A percentile compares a stretch with the other conserved stretches of the same genome.
These are phyloP conservation scores for Theristus sp. DNA, from an alignment of 2,888 invertebrate genomes.

Conservation along the genomic window DNA sequence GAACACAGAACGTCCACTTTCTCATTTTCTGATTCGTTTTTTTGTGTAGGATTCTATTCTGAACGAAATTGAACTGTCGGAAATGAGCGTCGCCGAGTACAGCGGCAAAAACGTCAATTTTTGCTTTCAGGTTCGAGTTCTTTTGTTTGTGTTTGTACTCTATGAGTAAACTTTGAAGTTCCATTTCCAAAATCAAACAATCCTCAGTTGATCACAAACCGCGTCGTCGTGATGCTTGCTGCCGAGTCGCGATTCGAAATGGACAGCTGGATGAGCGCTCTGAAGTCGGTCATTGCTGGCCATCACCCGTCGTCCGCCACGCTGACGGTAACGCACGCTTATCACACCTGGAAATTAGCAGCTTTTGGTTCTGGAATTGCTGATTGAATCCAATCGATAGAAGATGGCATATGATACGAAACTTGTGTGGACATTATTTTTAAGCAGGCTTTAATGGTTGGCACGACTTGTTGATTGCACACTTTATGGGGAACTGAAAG, in stretches of 20 bases:
- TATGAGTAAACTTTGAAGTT: not conserved
- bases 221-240: constrained; percentile 28
- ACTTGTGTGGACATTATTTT: no score
- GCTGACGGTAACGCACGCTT: no score
- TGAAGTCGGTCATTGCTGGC: constrained; percentile 55
- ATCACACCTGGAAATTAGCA: no score
- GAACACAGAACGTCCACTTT: no score
- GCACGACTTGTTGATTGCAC: not conserved
- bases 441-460: not conserved
- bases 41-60: constrained; percentile 59
- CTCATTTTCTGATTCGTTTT: not conserved
- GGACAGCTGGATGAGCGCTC: constrained; percentile 73
- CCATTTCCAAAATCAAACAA: no score
- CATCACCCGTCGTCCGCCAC: no score
- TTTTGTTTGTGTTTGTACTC: no score
- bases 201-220: constrained; percentile 31
- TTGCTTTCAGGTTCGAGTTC: constrained; percentile 46
- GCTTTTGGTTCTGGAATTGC: no score
- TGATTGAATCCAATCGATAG: no score
- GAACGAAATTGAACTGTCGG: constrained; percentile 66
- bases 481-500: no score
- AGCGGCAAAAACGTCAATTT: constrained; percentile 66
- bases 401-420: no score
- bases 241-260: constrained; percentile 58
- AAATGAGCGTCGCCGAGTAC: constrained; percentile 67